Base-by-base conservation (phyloP, 2,888 invertebrate species). In the Sipha maydis region DNA sequence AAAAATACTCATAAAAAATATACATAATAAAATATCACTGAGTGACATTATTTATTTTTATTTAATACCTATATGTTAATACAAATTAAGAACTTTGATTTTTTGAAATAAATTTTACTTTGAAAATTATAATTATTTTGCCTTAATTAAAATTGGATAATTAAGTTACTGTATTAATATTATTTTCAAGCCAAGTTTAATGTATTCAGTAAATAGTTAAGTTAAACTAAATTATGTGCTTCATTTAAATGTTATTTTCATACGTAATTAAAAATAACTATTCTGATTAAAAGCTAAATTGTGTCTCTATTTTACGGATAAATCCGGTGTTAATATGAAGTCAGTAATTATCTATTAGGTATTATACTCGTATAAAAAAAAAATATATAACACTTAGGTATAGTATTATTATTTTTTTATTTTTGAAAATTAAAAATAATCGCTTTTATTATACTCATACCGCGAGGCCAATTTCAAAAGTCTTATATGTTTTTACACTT, bases 41-140 rank as follows among this genome's bases (percentile, higher is more conserved):
- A 11, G 1, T 48, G 8, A 48, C 8, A 48, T 8, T 48, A 9
- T 48, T 48, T 48, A 11, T 48, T 48, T 48, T 48, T 48, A 48
- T 9, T 38, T 38, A 38, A 38, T 48, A 48, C 9, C 48, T 9
- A 48, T 48, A 48, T 9, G n/a, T 67, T 67, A 67, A 5, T 67
- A n/a, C n/a, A 3, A 67, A 54, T 54, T 54, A 19, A 41, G 19
- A 31, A 78, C 31, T 17, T 9, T 78, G 48, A 19, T 28, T 77
- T 77, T 77, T 77, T n/a, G 41, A 48, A 77, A 54, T 54, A 31
- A n/a, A 67, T 21, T 21, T 54, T 21, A 54, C 54, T 54, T 78
- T 78, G 78, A 78, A 28, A 54, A 78, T 78, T 78, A 78, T 78
- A 31, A 78, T 78, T 78, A n/a, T n/a, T 67, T 28, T 5, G 54